Evolutionary conservation across 92 coral and sea anemone genomes (phyloP), one percentile per base, ranked within the genome.

Genomic region (Siderastrea siderea): DNA sequence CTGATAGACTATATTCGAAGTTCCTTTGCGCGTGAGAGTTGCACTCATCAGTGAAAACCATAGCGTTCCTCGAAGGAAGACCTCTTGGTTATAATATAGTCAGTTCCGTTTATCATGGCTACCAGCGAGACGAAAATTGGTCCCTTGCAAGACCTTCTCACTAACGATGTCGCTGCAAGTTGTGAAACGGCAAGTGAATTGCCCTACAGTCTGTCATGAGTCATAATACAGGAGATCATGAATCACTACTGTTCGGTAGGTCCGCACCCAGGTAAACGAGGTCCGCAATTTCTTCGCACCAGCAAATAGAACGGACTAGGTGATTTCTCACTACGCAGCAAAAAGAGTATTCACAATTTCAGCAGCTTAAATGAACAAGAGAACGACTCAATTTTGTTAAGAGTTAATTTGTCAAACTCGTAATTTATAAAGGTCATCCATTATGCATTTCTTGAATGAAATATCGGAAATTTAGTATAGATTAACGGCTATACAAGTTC

Each of bases 401-500:
- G 38, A 48, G 46, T 5, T 68, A 14, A 15, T 71, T 71, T 48
- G 1, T 16, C 15, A 68, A 43, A 68, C 3, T 44, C 6, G 12
- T 8, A 46, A 44, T 68, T 1, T 5, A 53, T 53, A 6, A 46
- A 46, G 52, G 52, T 46, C 43, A 77, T n/a, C 6, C 57, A 63
- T n/a, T 47, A 66, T 17, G 58, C 44, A 2, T 62, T 78, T 61
- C 47, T n/a, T 48, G 58, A 62, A 78, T 78, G 45, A 13, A 78
- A 63, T 63, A 62, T 62, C 58, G 16, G 17, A 63, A 47, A 66
- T 47, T 61, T n/a, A 61, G 83, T 62, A 57, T 61, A 78, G 57
- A 62, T 66, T 17, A 78, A 61, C 12, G 43, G 59, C 16, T 45
- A 58, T 57, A 75, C 62, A 57, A 78, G 57, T 60, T 61, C 82